phyloP scores from a whole-genome alignment of 2,888 invertebrate species.

The Eudemis profundana region DNA sequence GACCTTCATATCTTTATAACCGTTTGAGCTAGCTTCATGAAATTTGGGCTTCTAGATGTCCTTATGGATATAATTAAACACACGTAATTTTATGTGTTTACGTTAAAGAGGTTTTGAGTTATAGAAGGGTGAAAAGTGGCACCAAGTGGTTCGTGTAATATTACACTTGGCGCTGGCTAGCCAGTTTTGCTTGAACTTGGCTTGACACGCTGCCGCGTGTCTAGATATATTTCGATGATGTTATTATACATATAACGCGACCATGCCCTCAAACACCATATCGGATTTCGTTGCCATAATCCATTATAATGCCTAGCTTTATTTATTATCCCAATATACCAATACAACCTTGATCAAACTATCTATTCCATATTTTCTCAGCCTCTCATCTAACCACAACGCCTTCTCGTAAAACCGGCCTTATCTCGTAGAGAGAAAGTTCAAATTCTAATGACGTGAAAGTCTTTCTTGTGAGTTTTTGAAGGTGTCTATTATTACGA shows the following conservation, averaged over 20 bases:
- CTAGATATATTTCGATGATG: not conserved
- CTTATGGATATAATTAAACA: no score
- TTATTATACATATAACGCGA: slow-evolving; percentile 21
- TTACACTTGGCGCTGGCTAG: no score
- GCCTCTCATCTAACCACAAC: not conserved
- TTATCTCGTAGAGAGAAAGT: not conserved
- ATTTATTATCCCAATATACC: slow-evolving; percentile 22
- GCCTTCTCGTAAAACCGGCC: not conserved
- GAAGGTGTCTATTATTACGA: slow-evolving; percentile 1
- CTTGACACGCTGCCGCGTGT: no score
- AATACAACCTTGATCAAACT: slow-evolving; percentile 35
- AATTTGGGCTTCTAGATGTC: no score
- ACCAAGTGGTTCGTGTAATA: no score
- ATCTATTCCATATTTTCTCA: not conserved
- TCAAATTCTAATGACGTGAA: not conserved
- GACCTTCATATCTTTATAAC: no score
- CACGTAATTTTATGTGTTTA: no score
- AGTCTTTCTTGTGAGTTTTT: not conserved
- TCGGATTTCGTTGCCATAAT: slow-evolving; percentile 24
- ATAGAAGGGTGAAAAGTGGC: no score
- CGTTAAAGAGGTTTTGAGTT: no score
- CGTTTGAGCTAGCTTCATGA: no score
- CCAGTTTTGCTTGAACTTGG: no score
- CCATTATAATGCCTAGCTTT: slow-evolving; percentile 9
- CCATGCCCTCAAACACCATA: slow-evolving; percentile 25